A percentile compares a stretch with the other conserved stretches of the same genome.
phyloP scores from a whole-genome alignment of 2,797 vertebrate genomes.

The Varecia variegata region DNA sequence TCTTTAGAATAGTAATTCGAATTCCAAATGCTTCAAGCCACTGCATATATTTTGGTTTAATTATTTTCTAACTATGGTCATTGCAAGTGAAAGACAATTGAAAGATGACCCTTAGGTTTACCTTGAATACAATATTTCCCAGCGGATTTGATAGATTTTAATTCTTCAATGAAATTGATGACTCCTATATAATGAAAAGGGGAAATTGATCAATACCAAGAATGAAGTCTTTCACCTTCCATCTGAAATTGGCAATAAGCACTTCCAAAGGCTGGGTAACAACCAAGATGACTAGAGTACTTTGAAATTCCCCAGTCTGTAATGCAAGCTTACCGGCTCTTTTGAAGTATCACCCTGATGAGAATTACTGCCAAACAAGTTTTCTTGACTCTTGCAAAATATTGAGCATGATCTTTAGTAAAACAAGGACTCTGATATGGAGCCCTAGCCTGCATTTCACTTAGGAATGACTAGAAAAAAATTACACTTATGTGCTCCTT shows the following conservation, averaged over 20 bases:
- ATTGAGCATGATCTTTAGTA: not conserved
- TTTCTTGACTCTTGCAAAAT: not conserved
- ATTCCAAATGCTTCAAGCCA: not conserved
- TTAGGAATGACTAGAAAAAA: not conserved
- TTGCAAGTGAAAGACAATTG: not conserved
- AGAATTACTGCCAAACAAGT: not conserved
- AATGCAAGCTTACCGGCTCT: not conserved
- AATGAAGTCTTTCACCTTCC: not conserved
- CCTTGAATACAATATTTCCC: slow-evolving; percentile 9
- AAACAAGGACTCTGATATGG: not conserved
- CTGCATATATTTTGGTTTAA: not conserved
- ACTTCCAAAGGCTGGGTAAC: not conserved
- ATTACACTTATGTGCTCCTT: not conserved
- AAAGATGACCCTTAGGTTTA: slow-evolving; percentile 21
- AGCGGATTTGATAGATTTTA: not conserved
- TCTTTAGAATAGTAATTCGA: not conserved
- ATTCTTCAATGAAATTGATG: not conserved
- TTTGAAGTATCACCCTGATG: not conserved
- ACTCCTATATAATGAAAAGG: not conserved
- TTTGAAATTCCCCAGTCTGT: not conserved
- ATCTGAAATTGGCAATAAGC: not conserved
- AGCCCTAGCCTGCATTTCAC: not conserved
- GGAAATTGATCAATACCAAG: not conserved
- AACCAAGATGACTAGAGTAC: not conserved
- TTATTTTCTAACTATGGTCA: slow-evolving; percentile 36